These are phyloP conservation scores for Xenopus petersii DNA, from an alignment of 2,797 vertebrate genomes.

Conservation along the genomic window DNA sequence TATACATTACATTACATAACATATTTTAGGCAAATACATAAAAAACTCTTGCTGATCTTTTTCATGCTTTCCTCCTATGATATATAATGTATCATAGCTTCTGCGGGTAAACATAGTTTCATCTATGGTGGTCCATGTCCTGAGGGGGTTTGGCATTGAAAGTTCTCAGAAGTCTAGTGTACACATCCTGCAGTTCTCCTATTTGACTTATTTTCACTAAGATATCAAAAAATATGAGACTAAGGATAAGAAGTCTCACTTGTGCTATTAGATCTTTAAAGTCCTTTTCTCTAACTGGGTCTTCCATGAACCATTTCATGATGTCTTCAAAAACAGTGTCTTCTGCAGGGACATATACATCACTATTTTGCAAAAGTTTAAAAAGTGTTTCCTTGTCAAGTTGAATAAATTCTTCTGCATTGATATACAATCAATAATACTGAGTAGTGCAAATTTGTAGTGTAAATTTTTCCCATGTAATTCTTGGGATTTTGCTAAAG, in stretches of 20 bases:
- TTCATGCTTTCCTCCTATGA: constrained; percentile 83
- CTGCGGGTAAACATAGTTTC: constrained; percentile 58
- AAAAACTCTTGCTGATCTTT: constrained; percentile 76
- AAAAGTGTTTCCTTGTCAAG: constrained; percentile 75
- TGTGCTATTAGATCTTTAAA: constrained; percentile 76
- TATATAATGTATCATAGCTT: constrained; percentile 73
- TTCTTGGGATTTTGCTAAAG: no score
- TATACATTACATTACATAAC: no score
- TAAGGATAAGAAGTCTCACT: constrained; percentile 76
- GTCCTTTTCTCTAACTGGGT: constrained; percentile 69
- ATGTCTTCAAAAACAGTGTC: constrained; percentile 77
- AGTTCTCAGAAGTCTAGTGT: constrained; percentile 71
- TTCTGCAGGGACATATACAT: constrained; percentile 72
- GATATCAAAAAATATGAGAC: constrained; percentile 73
- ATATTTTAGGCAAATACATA: constrained; percentile 74
- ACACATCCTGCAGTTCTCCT: constrained; percentile 61
- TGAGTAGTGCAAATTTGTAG: no score
- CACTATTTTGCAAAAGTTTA: constrained; percentile 75
- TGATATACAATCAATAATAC: constrained; percentile 39
- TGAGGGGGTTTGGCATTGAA: constrained; percentile 71
- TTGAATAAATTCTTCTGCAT: constrained; percentile 72
- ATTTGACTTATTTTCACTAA: constrained; percentile 69
- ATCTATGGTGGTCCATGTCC: constrained; percentile 65
- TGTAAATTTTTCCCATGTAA: no score
- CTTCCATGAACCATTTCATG: constrained; percentile 76